Evolutionary conservation across 2,888 invertebrate species (phyloP), one percentile per base, ranked within the genome.

Genomic region (Aleiodes leptofemur): DNA sequence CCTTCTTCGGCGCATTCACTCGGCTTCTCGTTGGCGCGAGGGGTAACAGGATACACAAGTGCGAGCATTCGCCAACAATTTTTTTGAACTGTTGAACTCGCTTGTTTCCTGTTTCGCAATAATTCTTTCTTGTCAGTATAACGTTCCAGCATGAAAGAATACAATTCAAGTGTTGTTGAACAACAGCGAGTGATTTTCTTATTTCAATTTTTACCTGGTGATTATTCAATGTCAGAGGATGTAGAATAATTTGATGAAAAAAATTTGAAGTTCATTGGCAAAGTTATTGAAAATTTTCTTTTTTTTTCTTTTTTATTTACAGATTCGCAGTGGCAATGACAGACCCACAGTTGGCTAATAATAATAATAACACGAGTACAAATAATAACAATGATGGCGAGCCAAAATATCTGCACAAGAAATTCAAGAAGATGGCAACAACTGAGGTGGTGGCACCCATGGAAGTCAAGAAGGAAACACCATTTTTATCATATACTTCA

Each of bases 381-480:
- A 79, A 78, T 73, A 79, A 77, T 77, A 77, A 79, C 76, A 79
- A 87, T 82, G 85, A 87, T 87, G 86, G 86, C 81, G 94, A 93
- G 86, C 92, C 92, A 86, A 95, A 94, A 90, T 97, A 97, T 91
- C 92, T 96, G 89, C 97, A 97, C 90, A 97, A 97, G 90, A 97
- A 97, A 90, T 97, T 97, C 90, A 97, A 97, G 91, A 96, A 96
- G 90, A 93, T 96, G 91, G 96, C 94, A 88, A 93, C 93, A 84
- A 90, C 89, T 70, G 88, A 83, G 80, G 86, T 85, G 78, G 76
- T 82, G 79, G 81, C 84, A 76, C 81, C 84, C 82, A 85, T 83
- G 81, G 86, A 86, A 43, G 55, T 81, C 78, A 86, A 84, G 82
- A 88, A 85, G 82, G 84, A 83, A 76, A 72, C 69, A 56, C 29